These are phyloP conservation scores for Lacerta viridis DNA, from an alignment of 2,797 vertebrate genomes.

Conservation along the genomic window DNA sequence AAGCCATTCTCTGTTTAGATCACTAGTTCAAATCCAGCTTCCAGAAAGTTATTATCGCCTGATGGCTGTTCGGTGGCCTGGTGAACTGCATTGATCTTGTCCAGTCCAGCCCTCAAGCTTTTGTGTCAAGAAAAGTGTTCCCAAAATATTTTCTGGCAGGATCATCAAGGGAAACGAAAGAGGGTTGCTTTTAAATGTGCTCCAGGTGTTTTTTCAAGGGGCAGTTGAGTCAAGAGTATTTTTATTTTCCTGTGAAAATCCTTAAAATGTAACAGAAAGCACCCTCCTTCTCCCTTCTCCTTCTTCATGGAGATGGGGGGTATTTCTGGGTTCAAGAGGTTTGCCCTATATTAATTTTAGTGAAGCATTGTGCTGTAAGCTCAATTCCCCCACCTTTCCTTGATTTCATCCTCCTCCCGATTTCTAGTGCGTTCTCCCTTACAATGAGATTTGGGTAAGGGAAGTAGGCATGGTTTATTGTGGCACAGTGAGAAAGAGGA, in stretches of 20 bases:
- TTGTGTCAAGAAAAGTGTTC: conserved; percentile 17
- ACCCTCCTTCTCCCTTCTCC: not conserved
- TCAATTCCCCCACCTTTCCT: not conserved
- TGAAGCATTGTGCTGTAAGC: not conserved
- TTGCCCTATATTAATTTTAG: not conserved
- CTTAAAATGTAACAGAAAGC: not conserved
- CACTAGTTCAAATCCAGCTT: conserved; percentile 32
- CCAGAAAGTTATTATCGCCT: conserved; percentile 34
- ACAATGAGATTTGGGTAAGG: not conserved
- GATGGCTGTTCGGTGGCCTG: conserved; percentile 23
- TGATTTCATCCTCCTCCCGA: not conserved
- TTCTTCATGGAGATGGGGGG: not conserved
- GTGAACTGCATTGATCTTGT: conserved; percentile 23
- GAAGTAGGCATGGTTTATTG: not conserved
- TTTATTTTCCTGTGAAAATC: conserved; percentile 19
- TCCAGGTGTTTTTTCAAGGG: not conserved
- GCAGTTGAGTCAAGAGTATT: not conserved
- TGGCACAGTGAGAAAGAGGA: not conserved
- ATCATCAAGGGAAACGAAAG: not conserved
- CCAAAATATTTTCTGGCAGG: not conserved
- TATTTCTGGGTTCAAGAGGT: not conserved
- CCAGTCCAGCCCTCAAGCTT: conserved; percentile 6
- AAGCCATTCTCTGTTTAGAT: conserved; percentile 31
- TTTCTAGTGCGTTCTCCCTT: too few relatives aligned
- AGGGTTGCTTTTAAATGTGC: conserved; percentile 5